These are phyloP conservation scores for Dermolepida albohirtum DNA, from an alignment of 2,888 invertebrate species.

Conservation along the genomic window DNA sequence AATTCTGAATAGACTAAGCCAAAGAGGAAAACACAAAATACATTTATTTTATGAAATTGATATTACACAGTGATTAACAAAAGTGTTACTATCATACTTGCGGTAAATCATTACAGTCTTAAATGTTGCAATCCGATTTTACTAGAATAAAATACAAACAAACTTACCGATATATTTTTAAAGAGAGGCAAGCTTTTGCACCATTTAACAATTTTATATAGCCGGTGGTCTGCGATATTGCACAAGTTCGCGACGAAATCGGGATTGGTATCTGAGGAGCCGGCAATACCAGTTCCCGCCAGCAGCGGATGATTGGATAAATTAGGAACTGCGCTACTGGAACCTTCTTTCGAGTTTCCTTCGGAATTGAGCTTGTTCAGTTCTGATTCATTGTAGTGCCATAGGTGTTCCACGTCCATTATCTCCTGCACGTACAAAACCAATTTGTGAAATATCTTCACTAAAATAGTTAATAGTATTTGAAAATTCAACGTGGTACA, in stretches of 20 bases:
- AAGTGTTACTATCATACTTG: too few species aligned
- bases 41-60: too few species aligned
- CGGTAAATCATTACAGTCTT: too few species aligned
- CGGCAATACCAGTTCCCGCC: constrained; percentile 68
- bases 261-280: constrained; percentile 74
- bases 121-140: too few species aligned
- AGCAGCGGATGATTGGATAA: constrained; percentile 69
- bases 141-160: too few species aligned
- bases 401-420: constrained; percentile 95
- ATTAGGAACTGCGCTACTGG: constrained; percentile 61
- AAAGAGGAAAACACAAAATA: too few species aligned
- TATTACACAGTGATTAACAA: too few species aligned
- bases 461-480: too few species aligned
- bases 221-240: constrained; percentile 93
- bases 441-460: too few species aligned
- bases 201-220: constrained; percentile 98
- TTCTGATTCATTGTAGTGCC: constrained; percentile 93
- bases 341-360: constrained; percentile 60
- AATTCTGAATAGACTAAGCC: too few species aligned
- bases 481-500: too few species aligned
- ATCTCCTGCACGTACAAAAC: constrained; percentile 76
- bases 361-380: constrained; percentile 72
- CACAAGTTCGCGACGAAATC: constrained; percentile 91
- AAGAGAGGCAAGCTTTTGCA: constrained; percentile 97
- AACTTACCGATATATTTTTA: constrained; percentile 90